phyloP scores from a whole-genome alignment of 2,888 invertebrate genomes.

The Flexamia atlantica region DNA sequence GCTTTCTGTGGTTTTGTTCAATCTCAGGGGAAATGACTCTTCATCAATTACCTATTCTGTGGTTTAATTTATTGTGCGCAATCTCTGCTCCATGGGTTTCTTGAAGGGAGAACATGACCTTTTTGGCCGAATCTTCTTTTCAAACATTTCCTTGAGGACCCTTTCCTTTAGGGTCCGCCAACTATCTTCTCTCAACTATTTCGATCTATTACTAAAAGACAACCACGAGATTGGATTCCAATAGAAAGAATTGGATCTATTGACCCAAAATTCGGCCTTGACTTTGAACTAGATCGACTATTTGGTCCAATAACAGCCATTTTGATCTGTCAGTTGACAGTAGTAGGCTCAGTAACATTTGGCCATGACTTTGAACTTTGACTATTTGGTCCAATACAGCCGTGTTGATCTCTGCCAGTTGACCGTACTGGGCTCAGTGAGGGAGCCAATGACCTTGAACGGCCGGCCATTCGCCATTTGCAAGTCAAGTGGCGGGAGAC shows the following conservation, averaged over 20 bases:
- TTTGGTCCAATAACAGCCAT: neutral
- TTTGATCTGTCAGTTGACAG: neutral
- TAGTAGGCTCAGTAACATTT: neutral
- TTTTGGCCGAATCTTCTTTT: too few species aligned
- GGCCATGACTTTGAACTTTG: slow-evolving; percentile 28
- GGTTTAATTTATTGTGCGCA: too few species aligned
- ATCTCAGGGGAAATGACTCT: too few species aligned
- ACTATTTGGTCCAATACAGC: neutral
- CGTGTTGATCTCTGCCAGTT: neutral
- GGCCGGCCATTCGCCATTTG: slow-evolving; percentile 33
- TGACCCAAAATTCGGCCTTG: slow-evolving; percentile 7
- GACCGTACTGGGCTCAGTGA: neutral
- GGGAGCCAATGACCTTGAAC: slow-evolving; percentile 47
- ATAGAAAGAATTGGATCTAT: neutral
- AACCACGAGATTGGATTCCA: too few species aligned
- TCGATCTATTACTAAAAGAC: too few species aligned
- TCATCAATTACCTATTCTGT: too few species aligned
- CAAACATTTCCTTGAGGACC: too few species aligned
- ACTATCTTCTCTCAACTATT: too few species aligned
- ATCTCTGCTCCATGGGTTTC: too few species aligned
- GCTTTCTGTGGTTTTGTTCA: too few species aligned
- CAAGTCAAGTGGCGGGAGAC: slow-evolving; percentile 43
- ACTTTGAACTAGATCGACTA: slow-evolving; percentile 28
- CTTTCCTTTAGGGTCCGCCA: too few species aligned
- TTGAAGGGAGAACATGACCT: too few species aligned